phyloP scores from a whole-genome alignment of 1,140 invertebrate genomes.

The Heliothis subflexa region DNA sequence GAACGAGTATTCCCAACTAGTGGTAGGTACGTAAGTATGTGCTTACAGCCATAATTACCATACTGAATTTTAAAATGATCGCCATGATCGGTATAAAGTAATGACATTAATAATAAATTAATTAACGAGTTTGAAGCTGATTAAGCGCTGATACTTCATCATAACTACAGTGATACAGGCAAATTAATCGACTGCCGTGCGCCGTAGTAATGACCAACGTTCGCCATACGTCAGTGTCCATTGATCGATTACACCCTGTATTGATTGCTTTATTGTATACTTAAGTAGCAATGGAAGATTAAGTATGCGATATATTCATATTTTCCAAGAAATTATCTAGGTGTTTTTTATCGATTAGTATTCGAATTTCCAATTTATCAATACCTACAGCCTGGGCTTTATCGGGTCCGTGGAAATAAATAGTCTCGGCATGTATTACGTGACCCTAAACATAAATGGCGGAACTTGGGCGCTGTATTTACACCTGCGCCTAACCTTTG shows the following conservation, averaged over 20 bases:
- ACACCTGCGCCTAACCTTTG: too few relatives aligned
- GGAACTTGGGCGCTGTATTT: too few relatives aligned
- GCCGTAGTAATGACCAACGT: neutral
- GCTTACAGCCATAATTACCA: too few relatives aligned
- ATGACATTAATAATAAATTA: constrained; percentile 12
- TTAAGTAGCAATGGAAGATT: neutral
- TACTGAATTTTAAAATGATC: constrained; percentile 1
- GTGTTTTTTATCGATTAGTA: too few relatives aligned
- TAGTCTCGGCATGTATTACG: too few relatives aligned
- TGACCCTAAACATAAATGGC: too few relatives aligned
- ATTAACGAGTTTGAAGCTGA: constrained; percentile 20
- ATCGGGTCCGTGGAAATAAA: too few relatives aligned
- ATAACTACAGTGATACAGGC: neutral
- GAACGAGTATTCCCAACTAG: too few relatives aligned
- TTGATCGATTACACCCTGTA: constrained; percentile 7
- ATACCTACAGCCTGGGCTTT: too few relatives aligned
- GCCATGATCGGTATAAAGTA: neutral
- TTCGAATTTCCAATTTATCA: too few relatives aligned
- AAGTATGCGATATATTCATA: neutral
- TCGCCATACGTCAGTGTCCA: constrained; percentile 11
- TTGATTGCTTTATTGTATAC: neutral
- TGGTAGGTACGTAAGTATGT: too few relatives aligned
- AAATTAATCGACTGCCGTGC: constrained; percentile 1
- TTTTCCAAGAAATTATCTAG: neutral
- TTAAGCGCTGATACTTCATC: constrained; percentile 4